These are phyloP conservation scores for Nannoperca australis DNA, from an alignment of 2,797 vertebrate genomes.

Conservation along the genomic window DNA sequence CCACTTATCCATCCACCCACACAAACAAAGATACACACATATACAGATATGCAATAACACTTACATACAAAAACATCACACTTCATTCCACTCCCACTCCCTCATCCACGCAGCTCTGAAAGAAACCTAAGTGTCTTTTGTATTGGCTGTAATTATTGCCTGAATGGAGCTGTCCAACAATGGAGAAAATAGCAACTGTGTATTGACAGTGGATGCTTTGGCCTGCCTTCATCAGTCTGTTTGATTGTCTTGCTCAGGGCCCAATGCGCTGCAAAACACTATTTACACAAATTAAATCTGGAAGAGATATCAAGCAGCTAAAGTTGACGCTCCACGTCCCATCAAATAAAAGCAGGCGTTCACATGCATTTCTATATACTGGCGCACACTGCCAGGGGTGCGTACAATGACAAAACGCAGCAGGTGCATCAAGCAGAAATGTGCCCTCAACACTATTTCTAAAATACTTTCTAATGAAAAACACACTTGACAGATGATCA, in stretches of 20 bases:
- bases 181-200: slow-evolving; percentile 55
- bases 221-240: slow-evolving; percentile 39
- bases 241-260: slow-evolving; percentile 45
- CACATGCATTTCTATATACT: neutral
- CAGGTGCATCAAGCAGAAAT: neutral
- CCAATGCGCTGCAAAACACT: slow-evolving; percentile 40
- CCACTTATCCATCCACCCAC: slow-evolving; percentile 43
- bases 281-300: slow-evolving; percentile 63
- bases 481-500: slow-evolving; percentile 27
- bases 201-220: slow-evolving; percentile 59
- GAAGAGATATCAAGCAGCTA: slow-evolving; percentile 33
- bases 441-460: neutral
- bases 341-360: slow-evolving; percentile 20
- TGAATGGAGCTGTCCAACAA: slow-evolving; percentile 71
- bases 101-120: slow-evolving; percentile 36
- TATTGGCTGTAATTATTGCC: slow-evolving; percentile 71
- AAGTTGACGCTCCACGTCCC: slow-evolving; percentile 20
- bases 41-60: slow-evolving; percentile 33
- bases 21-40: slow-evolving; percentile 21
- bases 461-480: slow-evolving; percentile 41
- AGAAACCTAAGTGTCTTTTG: slow-evolving; percentile 64
- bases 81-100: slow-evolving; percentile 51
- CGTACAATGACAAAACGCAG: slow-evolving; percentile 13
- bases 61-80: slow-evolving; percentile 33
- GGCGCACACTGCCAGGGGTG: neutral